Evolutionary conservation across 2,797 vertebrate genomes (phyloP).

Genomic region (Cygnus olor): DNA sequence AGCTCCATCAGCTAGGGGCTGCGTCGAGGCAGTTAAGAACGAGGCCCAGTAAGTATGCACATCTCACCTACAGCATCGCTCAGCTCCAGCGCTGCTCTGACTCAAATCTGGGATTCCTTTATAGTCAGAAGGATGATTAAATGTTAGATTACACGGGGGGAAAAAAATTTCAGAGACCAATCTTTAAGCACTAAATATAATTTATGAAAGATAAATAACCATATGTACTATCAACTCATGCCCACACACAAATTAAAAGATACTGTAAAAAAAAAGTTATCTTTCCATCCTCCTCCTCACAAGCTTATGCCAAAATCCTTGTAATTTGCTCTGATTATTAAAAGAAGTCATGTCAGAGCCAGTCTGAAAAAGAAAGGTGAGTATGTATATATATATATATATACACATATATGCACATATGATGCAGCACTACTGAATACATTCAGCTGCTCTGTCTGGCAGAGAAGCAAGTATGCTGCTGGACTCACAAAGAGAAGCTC

Average conservation of each 20-base stretch:
- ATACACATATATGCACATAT: accelerated
- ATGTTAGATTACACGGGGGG: background rate
- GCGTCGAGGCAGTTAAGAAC: background rate
- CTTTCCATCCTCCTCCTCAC: background rate
- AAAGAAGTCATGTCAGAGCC: background rate
- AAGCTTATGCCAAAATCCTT: background rate
- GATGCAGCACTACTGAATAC: background rate
- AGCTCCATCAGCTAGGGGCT: background rate
- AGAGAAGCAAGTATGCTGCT: background rate
- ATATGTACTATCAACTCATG: background rate
- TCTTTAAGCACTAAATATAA: background rate
- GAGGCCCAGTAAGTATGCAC: background rate
- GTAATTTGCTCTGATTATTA: background rate
- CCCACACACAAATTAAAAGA: background rate
- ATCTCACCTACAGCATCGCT: accelerated
- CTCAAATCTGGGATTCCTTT: background rate
- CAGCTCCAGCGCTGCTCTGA: background rate
- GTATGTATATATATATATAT: background rate
- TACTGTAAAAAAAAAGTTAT: background rate
- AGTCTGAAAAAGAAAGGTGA: background rate
- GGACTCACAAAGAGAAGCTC: background rate
- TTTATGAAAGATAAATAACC: background rate
- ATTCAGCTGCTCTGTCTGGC: background rate
- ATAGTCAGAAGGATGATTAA: background rate
- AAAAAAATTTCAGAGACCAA: background rate